Evolutionary conservation across 2,888 invertebrate species (phyloP).

Genomic region (Willowsia nigromaculata): DNA sequence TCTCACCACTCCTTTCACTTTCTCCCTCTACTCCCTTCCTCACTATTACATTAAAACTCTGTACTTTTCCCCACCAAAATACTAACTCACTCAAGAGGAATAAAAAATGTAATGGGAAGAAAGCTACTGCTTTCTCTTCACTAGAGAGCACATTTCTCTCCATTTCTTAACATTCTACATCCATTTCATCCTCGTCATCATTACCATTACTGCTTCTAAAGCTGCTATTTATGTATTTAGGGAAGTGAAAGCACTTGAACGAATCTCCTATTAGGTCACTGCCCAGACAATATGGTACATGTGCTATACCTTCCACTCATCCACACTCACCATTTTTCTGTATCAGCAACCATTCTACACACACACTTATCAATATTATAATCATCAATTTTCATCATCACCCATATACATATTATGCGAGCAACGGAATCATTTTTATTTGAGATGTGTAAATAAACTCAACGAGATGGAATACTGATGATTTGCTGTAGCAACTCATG

Average conservation of each 20-base stretch:
- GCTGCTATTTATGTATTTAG: neutral
- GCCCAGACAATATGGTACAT: neutral
- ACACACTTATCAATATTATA: neutral
- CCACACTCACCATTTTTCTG: neutral
- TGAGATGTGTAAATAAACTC: constrained; percentile 25
- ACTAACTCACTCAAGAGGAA: neutral
- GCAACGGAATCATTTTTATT: neutral
- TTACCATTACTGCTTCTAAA: neutral
- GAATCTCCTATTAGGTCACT: neutral
- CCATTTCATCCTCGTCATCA: neutral
- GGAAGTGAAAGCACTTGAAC: neutral
- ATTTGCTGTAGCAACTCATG: neutral
- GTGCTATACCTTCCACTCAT: neutral
- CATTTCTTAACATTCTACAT: neutral
- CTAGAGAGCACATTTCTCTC: neutral
- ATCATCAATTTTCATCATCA: neutral
- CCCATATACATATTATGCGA: too few relatives aligned
- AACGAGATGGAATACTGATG: neutral
- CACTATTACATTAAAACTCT: constrained; percentile 4
- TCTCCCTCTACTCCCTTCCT: neutral
- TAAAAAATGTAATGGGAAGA: neutral
- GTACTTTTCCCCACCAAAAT: neutral
- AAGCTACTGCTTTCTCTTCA: neutral
- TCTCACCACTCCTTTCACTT: neutral
- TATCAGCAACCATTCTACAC: neutral